phyloP scores from a whole-genome alignment of 1,140 invertebrate species.

The Atta texana region DNA sequence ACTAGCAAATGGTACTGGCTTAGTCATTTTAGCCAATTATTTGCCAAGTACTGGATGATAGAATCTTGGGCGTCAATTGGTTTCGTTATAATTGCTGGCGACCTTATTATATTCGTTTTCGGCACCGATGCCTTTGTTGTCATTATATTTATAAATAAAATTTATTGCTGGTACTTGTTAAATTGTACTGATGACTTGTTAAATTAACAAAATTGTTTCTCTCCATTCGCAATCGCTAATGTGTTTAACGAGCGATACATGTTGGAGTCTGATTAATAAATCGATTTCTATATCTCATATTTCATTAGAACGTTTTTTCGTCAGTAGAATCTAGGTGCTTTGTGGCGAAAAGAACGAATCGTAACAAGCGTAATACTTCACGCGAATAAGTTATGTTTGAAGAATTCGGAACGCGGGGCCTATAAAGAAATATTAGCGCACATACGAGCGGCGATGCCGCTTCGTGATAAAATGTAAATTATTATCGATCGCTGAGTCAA shows the following conservation, averaged over 20 bases:
- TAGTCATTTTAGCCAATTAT: too few species aligned
- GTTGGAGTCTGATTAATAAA: background rate
- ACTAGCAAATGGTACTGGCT: too few species aligned
- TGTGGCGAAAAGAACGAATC: background rate
- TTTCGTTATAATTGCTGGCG: too few species aligned
- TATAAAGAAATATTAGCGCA: slow-evolving; percentile 3
- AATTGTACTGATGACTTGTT: too few species aligned
- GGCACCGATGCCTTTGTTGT: too few species aligned
- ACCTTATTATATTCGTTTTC: too few species aligned
- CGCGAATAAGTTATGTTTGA: slow-evolving; percentile 14
- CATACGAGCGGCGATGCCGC: background rate
- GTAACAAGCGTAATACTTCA: background rate
- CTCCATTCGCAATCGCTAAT: too few species aligned
- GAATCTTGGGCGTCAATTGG: too few species aligned
- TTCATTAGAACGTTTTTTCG: slow-evolving; percentile 12
- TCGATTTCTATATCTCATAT: background rate
- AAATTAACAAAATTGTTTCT: too few species aligned
- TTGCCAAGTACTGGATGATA: too few species aligned
- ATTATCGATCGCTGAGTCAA: slow-evolving; percentile 50
- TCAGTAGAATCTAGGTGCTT: slow-evolving; percentile 8
- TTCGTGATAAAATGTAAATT: slow-evolving; percentile 57
- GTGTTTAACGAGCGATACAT: background rate
- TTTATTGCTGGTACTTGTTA: too few species aligned
- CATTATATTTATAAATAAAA: too few species aligned
- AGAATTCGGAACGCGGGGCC: slow-evolving; percentile 16